Conservation (phyloP, 2,888 invertebrate genomes). For the Chromoteleia sp. region DNA sequence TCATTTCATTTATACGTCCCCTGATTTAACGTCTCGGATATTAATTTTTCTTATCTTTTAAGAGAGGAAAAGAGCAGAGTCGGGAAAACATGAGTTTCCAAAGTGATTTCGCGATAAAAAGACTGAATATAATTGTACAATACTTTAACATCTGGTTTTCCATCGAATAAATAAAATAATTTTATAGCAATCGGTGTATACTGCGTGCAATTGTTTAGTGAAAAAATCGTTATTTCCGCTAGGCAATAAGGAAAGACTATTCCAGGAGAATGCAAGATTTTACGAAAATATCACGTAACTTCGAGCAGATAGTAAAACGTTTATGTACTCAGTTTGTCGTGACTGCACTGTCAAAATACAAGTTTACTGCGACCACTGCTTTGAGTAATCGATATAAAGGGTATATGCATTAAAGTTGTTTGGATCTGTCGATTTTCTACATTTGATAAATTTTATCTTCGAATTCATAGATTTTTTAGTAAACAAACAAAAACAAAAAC, state of each 20-base stretch:
- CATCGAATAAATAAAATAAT: constrained; percentile 17
- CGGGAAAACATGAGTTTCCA: no score
- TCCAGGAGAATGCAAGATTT: constrained; percentile 40
- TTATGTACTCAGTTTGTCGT: constrained; percentile 84
- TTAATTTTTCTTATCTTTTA: no score
- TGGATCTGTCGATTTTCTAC: neutral
- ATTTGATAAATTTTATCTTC: constrained; percentile 7
- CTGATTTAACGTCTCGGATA: neutral
- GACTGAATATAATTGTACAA: no score
- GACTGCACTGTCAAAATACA: constrained; percentile 85
- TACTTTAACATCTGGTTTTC: neutral
- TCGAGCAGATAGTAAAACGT: constrained; percentile 69
- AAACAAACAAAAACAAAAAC: neutral
- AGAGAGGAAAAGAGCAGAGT: no score
- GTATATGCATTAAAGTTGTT: constrained; percentile 25
- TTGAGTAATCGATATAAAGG: constrained; percentile 85
- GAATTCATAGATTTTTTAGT: neutral
- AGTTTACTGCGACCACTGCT: constrained; percentile 86
- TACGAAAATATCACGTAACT: constrained; percentile 69
- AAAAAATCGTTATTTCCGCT: constrained; percentile 24
- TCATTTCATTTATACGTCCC: constrained; percentile 1
- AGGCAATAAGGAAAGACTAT: constrained; percentile 41
- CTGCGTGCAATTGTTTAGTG: constrained; percentile 15
- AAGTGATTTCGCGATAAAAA: no score
- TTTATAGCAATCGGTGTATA: neutral